Evolutionary conservation across 2,888 invertebrate species (phyloP), one percentile per base, ranked within the genome.

Genomic region (Neoscelio sp.): DNA sequence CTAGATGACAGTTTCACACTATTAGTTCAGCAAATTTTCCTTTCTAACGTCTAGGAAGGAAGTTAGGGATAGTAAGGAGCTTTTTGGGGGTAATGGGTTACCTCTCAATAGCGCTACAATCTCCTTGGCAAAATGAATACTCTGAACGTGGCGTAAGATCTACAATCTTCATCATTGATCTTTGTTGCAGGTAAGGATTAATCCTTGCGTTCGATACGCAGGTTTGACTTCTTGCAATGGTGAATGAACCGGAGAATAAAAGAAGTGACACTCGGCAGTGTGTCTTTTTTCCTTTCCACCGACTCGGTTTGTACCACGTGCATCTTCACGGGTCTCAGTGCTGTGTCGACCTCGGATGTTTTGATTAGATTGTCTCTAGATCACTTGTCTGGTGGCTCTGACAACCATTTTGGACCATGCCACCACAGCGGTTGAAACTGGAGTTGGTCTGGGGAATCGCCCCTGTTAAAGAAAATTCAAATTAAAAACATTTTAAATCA

Each of bases 21-120:
- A 74, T 7, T 2, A 52, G 26, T 7, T 2, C 42, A 2, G 74
- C 52, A 0, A 67, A 10, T n/a, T 26, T 20, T 1, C 44, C 30
- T 2, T 40, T 40, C 0, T 65, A 44, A 13, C 1, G 20, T 50
- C 60, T 18, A 62, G 62, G 7, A 71, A 30, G 2, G 62, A 52
- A 17, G 23, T 62, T 4, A 71, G 15, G 1, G 20, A 10, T 13
- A 62, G 54, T 5, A 71, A 42, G 2, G 52, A 10, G n/a, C 71
- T 40, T 17, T 38, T 38, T 2, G 12, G 2, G 2, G 33, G 26
- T 26, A 26, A 5, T 5, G 26, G 26, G 26, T 7, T n/a, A n/a
- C n/a, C n/a, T n/a, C n/a, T n/a, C n/a, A n/a, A n/a, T n/a, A n/a
- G n/a, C n/a, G n/a, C n/a, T 5, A 3, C 26, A 26, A 26, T 26